phyloP scores from a whole-genome alignment of 2,113 vertebrate genomes.

The Burhinus bistriatus region DNA sequence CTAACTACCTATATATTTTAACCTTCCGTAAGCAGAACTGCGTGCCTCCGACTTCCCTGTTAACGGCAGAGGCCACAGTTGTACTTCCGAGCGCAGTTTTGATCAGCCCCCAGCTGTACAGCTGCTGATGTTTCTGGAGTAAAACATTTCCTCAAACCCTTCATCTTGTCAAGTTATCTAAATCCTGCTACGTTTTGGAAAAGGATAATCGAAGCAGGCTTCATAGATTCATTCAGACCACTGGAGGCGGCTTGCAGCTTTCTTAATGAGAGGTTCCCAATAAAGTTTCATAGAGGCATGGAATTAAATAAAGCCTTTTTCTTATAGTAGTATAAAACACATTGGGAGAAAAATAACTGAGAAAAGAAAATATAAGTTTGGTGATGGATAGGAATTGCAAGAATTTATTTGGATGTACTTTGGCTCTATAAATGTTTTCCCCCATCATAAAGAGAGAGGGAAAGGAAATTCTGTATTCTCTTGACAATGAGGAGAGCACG shows the following conservation, averaged over 20 bases:
- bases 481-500: not conserved
- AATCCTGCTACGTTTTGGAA: conserved; percentile 2
- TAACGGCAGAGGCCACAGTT: not conserved
- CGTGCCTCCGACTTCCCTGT: not conserved
- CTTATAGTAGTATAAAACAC: not conserved
- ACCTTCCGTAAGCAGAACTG: not conserved
- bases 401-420: conserved; percentile 12
- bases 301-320: not conserved
- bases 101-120: not conserved
- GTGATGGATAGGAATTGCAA: not conserved
- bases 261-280: not conserved
- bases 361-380: not conserved
- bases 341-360: not conserved
- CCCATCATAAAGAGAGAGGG: not conserved
- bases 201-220: not conserved
- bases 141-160: conserved; percentile 5
- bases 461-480: not conserved
- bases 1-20: not conserved
- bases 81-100: not conserved
- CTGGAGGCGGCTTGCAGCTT: not conserved
- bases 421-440: not conserved
- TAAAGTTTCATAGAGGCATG: not conserved
- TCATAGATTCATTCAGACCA: not conserved
- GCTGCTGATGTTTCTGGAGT: not conserved
- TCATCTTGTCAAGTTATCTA: conserved; percentile 22